phyloP scores from a whole-genome alignment of 2,797 vertebrate genomes.

The Emys orbicularis region DNA sequence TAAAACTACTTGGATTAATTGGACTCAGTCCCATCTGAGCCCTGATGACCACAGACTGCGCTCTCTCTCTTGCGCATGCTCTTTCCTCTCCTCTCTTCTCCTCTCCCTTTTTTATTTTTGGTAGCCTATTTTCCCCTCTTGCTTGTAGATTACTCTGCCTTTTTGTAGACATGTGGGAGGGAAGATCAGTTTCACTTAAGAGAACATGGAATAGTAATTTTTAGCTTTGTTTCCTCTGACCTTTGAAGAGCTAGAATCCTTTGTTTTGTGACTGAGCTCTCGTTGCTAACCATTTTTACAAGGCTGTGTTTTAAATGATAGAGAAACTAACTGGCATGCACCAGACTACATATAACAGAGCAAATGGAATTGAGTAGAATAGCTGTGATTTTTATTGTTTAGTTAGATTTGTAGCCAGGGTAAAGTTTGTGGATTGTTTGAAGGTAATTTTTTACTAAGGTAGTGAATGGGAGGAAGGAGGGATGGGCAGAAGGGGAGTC shows the following conservation, averaged over 20 bases:
- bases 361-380: background rate
- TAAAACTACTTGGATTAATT: background rate
- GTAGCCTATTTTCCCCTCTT: constrained; percentile 74
- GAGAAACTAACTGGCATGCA: background rate
- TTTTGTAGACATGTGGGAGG: constrained; percentile 83
- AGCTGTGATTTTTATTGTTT: background rate
- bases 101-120: constrained; percentile 52
- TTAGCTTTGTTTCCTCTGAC: constrained; percentile 88
- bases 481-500: background rate
- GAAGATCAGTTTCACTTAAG: constrained; percentile 91
- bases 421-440: background rate
- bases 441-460: background rate
- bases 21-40: constrained; percentile 15
- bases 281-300: constrained; percentile 71
- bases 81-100: background rate
- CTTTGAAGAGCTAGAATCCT: constrained; percentile 86
- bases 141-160: constrained; percentile 71
- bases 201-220: constrained; percentile 80
- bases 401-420: background rate
- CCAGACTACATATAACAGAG: background rate
- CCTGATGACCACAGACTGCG: constrained; percentile 80
- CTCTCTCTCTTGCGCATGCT: background rate
- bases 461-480: background rate
- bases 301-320: constrained; percentile 53
- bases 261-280: constrained; percentile 82